Base-by-base conservation (phyloP, 2,888 invertebrate species). In the Carabus problematicus region DNA sequence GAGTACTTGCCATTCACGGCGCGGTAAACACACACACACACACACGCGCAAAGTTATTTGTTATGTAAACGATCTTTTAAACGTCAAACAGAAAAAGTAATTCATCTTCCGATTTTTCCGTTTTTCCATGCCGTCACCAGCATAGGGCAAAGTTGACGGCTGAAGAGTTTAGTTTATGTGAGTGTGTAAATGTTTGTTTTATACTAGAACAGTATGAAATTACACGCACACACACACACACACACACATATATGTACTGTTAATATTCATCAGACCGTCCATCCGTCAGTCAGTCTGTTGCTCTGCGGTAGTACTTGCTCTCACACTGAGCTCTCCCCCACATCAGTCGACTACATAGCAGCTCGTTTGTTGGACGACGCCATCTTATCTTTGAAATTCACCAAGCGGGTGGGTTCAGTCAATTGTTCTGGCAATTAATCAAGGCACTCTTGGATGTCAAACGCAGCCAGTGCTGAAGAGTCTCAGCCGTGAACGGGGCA, bases 371-470 rank as follows among this genome's bases (percentile, higher is more conserved):
- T 3, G 2, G 7, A 3, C 14, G 63, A 42, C 43, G 64, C 64
- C 64, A 64, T 64, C 64, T 64, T 64, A 64, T 64, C 64, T 63
- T 45, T 29, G 29, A 29, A 29, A 29, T 29, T 29, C 29, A 29
- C 29, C 29, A 29, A 29, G 29, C 29, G 61, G 45, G 61, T 12
- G 54, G 19, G 41, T 16, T 40, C 8, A 64, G 61, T 62, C 69
- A 62, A 69, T 69, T 69, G 69, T 69, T 69, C 69, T 69, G 55
- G 69, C 69, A 69, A 69, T 69, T 69, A 69, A 69, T 69, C 69
- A 29, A 77, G 78, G 79, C 77, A 79, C 81, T 81, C 80, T 81
- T 80, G 80, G 76, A 79, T 79, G 81, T 82, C 82, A 82, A 82
- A 81, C 78, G 79, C 82, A 82, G 80, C 78, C 77, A 76, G 74